These are phyloP conservation scores for Loxodonta africana DNA, from an alignment of 2,113 vertebrate genomes.

Conservation along the genomic window DNA sequence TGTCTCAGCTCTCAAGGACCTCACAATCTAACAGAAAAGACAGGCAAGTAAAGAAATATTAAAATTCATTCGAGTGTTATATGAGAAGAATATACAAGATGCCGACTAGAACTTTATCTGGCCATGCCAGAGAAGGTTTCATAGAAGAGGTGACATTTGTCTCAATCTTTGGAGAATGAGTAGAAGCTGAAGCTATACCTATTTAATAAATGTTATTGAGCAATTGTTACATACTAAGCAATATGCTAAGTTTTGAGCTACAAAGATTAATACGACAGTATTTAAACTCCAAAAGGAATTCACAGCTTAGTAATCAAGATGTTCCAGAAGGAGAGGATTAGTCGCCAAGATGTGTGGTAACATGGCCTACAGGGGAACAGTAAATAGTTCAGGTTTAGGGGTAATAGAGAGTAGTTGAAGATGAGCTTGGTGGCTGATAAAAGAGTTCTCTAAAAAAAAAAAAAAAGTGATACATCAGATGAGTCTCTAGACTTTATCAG, in stretches of 20 bases:
- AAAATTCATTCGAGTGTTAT: not conserved
- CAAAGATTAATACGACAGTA: not conserved
- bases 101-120: not conserved
- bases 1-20: not conserved
- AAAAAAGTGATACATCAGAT: not conserved
- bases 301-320: not conserved
- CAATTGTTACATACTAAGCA: not conserved
- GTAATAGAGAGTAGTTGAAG: not conserved
- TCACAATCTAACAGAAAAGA: not conserved
- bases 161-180: not conserved
- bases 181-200: not conserved
- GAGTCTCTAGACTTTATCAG: not conserved
- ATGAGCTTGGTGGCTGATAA: not conserved
- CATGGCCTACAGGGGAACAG: not conserved
- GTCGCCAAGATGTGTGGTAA: not conserved
- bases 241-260: not conserved
- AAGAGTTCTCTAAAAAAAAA: not conserved
- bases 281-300: not conserved
- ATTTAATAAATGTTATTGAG: not conserved
- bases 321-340: not conserved
- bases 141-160: not conserved
- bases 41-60: not conserved
- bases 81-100: not conserved
- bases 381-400: not conserved
- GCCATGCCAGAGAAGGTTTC: not conserved